phyloP scores from a whole-genome alignment of 1,140 invertebrate species.

The Condylostylus longicornis region DNA sequence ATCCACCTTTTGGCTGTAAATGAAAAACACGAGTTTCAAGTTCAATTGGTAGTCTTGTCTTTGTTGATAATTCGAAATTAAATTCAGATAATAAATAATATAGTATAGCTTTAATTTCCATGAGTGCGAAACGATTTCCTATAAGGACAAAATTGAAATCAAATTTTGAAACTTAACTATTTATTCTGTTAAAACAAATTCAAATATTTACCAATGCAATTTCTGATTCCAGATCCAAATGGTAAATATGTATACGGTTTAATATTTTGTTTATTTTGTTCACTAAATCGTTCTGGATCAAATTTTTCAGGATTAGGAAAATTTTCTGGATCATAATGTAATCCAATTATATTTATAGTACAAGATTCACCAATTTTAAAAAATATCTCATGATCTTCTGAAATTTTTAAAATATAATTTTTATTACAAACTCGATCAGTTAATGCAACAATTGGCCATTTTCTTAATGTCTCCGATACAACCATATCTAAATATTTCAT shows the following conservation, averaged over 20 bases:
- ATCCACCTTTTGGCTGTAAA: slow-evolving; percentile 2
- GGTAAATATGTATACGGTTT: slow-evolving; percentile 20
- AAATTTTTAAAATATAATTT: slow-evolving; percentile 6
- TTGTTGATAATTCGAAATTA: slow-evolving; percentile 3
- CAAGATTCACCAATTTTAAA: slow-evolving; percentile 9
- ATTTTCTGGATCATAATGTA: slow-evolving; percentile 33
- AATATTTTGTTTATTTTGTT: slow-evolving; percentile 24
- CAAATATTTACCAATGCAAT: slow-evolving; percentile 30
- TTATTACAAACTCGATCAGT: slow-evolving; percentile 31
- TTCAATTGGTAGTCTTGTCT: slow-evolving; percentile 7
- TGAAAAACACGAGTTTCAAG: not conserved
- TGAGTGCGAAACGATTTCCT: slow-evolving; percentile 37
- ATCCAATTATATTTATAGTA: slow-evolving; percentile 25
- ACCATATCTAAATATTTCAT: slow-evolving; percentile 34
- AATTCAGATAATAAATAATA: slow-evolving; percentile 18
- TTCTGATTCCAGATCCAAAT: slow-evolving; percentile 30
- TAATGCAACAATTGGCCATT: slow-evolving; percentile 34
- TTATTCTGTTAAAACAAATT: not conserved
- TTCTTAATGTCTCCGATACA: slow-evolving; percentile 34
- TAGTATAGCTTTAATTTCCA: slow-evolving; percentile 41
- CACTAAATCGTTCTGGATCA: slow-evolving; percentile 36
- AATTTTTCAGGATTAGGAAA: slow-evolving; percentile 36
- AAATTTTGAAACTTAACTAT: not conserved
- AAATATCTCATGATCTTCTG: not conserved
- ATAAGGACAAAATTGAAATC: not conserved